phyloP scores from a whole-genome alignment of 2,113 vertebrate species.

The Leiothrix lutea region DNA sequence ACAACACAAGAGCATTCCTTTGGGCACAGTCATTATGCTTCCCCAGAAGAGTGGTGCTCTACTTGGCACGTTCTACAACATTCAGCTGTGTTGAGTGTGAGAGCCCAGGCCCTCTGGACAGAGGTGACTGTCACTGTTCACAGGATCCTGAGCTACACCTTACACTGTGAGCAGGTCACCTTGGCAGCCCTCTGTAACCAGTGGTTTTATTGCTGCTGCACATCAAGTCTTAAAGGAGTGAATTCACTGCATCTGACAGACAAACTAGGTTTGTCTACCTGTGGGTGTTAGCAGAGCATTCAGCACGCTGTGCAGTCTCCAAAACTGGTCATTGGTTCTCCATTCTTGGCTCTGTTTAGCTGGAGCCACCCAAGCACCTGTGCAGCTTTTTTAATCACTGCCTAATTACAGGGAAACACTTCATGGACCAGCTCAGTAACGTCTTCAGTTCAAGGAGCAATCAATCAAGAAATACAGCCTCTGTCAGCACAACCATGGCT shows the following conservation, averaged over 20 bases:
- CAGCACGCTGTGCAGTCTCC: not conserved
- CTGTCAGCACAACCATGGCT: not conserved
- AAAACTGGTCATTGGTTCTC: not conserved
- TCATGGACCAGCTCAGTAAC: not conserved
- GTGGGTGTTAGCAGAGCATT: accelerated
- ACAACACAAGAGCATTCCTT: not conserved
- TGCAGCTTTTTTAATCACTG: not conserved
- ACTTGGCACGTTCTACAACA: not conserved
- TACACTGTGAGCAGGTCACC: not conserved
- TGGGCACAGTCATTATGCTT: not conserved
- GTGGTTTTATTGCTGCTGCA: not conserved
- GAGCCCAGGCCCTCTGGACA: not conserved
- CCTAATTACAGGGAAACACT: not conserved
- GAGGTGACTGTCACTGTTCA: not conserved
- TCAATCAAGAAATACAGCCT: not conserved
- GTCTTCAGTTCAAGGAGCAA: not conserved
- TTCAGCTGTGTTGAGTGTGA: not conserved
- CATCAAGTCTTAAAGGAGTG: not conserved
- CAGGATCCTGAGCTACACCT: not conserved
- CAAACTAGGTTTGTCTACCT: not conserved
- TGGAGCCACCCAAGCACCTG: not conserved
- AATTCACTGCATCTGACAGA: not conserved
- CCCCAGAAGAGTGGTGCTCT: not conserved
- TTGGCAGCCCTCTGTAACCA: not conserved
- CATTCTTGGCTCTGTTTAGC: not conserved